Conservation (phyloP, 2,888 invertebrate species). For the Drosophila fungiperda region DNA sequence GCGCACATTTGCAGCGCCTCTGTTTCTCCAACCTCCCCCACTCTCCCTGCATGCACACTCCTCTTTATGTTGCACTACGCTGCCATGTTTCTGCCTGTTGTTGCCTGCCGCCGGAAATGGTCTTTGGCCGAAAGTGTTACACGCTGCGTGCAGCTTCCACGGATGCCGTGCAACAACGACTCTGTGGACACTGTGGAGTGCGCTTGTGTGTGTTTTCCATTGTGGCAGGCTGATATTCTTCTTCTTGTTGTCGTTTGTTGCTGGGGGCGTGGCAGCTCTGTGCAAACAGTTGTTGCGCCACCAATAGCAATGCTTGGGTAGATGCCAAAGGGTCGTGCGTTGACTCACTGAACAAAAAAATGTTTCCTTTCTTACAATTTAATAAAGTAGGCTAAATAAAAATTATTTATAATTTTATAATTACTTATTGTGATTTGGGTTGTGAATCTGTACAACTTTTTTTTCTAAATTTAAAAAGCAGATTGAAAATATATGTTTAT, state of each 20-base stretch:
- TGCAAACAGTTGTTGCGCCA: slow-evolving; percentile 67
- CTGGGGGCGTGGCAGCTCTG: background rate
- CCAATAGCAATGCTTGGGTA: slow-evolving; percentile 39
- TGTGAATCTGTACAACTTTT: background rate
- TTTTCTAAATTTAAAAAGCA: background rate
- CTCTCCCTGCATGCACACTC: background rate
- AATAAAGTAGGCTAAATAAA: background rate
- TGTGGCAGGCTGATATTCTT: background rate
- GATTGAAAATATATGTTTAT: background rate
- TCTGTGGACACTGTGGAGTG: background rate
- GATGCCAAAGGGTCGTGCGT: slow-evolving; percentile 12
- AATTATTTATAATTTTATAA: background rate
- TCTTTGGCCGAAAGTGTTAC: slow-evolving; percentile 79
- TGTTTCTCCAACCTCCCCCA: slow-evolving; percentile 12
- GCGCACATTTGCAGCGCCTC: slow-evolving; percentile 73
- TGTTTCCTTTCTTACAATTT: no score
- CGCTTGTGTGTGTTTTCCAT: background rate
- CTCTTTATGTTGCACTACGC: slow-evolving; percentile 9
- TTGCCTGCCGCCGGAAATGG: slow-evolving; percentile 70
- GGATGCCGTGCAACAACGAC: slow-evolving; percentile 33
- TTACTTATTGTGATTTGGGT: background rate
- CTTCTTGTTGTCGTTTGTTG: background rate
- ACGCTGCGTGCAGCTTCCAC: slow-evolving; percentile 62
- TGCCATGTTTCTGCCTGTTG: slow-evolving; percentile 48
- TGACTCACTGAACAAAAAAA: background rate